phyloP scores from a whole-genome alignment of 2,113 vertebrate genomes.

The Amblyopsis rosae region DNA sequence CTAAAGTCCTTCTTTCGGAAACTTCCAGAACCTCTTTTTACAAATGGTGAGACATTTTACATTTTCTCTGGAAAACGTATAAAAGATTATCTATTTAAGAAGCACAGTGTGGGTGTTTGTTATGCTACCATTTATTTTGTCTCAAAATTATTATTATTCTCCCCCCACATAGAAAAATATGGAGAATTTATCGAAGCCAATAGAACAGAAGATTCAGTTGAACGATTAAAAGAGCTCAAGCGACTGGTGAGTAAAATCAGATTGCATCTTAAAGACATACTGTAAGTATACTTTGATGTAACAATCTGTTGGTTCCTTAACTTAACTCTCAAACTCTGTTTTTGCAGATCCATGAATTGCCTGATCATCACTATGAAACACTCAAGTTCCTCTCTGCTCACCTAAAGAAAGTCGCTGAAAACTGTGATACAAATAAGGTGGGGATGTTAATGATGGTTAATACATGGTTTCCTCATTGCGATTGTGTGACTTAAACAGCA shows the following conservation, averaged over 20 bases:
- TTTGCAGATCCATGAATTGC: conserved; percentile 89
- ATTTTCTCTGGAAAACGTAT: not conserved
- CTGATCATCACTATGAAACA: conserved; percentile 95
- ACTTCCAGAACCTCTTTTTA: conserved; percentile 97
- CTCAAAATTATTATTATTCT: not conserved
- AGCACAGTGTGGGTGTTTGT: not conserved
- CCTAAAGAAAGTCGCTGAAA: conserved; percentile 93
- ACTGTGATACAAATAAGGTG: conserved; percentile 98
- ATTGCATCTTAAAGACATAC: not conserved
- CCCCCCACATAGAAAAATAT: conserved; percentile 85
- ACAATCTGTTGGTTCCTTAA: not conserved
- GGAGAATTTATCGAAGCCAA: conserved; percentile 96
- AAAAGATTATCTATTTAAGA: not conserved
- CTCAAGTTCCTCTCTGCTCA: conserved; percentile 96
- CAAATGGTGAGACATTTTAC: conserved; percentile 84
- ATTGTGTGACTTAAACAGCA: not conserved
- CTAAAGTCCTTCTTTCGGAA: conserved; percentile 98
- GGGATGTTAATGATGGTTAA: not conserved
- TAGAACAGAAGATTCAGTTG: conserved; percentile 90
- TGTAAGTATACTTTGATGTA: not conserved
- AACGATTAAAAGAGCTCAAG: conserved; percentile 91
- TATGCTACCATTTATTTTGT: not conserved
- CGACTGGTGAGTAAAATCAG: conserved; percentile 83
- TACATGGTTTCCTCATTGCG: not conserved
- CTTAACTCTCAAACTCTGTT: conserved; percentile 22